These are phyloP conservation scores for Polylopha cassiicola DNA, from an alignment of 2,888 invertebrate genomes.

Conservation along the genomic window DNA sequence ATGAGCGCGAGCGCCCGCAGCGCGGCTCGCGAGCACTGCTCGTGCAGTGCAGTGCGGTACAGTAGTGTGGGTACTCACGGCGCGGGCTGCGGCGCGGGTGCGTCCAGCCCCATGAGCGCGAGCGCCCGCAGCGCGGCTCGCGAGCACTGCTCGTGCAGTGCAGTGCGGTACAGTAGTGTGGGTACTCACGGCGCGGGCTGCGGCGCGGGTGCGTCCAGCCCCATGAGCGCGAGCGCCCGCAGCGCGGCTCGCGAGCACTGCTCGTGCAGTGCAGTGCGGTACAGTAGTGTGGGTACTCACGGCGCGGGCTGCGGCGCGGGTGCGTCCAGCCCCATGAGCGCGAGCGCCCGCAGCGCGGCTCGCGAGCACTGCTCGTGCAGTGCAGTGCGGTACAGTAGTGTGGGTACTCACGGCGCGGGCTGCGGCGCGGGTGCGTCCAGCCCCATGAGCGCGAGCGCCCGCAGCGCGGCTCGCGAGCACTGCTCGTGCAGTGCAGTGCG, in stretches of 20 bases:
- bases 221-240: conserved; percentile 84
- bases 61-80: no score
- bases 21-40: conserved; percentile 87
- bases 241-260: conserved; percentile 87
- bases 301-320: conserved; percentile 36
- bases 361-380: conserved; percentile 83
- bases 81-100: conserved; percentile 64
- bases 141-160: conserved; percentile 89
- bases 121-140: conserved; percentile 85
- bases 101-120: conserved; percentile 84
- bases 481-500: conserved; percentile 89
- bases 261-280: conserved; percentile 73
- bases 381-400: conserved; percentile 1
- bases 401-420: conserved; percentile 1
- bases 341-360: conserved; percentile 87
- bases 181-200: conserved; percentile 84
- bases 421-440: conserved; percentile 72
- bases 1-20: conserved; percentile 85
- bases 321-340: conserved; percentile 88
- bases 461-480: conserved; percentile 86
- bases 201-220: conserved; percentile 90
- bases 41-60: conserved; percentile 86
- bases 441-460: conserved; percentile 85
- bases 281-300: no score
- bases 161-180: no score